Conservation (phyloP, 2,888 invertebrate species). For the Leptura quadrifasciata region DNA sequence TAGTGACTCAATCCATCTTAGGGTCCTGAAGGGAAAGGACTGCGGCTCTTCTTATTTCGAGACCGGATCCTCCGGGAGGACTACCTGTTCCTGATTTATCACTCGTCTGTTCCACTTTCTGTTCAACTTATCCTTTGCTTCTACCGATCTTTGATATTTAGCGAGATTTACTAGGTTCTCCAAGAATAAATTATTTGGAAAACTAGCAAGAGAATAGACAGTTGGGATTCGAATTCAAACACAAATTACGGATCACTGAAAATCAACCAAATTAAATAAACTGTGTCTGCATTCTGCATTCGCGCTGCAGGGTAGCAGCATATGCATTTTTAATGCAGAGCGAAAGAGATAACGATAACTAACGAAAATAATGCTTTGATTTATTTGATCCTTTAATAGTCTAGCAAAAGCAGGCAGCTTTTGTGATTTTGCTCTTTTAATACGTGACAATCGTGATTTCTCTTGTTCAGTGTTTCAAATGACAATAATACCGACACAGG, state of each 20-base stretch:
- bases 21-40: slow-evolving; percentile 68
- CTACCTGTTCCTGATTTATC: slow-evolving; percentile 74
- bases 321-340: background rate
- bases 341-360: background rate
- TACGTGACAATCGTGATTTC: no score
- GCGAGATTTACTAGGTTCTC: slow-evolving; percentile 71
- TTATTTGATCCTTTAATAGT: background rate
- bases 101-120: slow-evolving; percentile 73
- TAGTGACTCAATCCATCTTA: slow-evolving; percentile 71
- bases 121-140: slow-evolving; percentile 71
- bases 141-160: slow-evolving; percentile 73
- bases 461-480: no score
- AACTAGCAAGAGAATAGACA: slow-evolving; percentile 56
- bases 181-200: slow-evolving; percentile 70
- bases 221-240: slow-evolving; percentile 54
- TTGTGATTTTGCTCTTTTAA: no score
- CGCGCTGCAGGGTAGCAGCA: background rate
- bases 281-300: slow-evolving; percentile 8
- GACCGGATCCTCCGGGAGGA: slow-evolving; percentile 71
- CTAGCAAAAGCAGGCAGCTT: no score
- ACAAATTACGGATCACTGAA: slow-evolving; percentile 52
- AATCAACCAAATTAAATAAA: slow-evolving; percentile 47
- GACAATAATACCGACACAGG: no score
- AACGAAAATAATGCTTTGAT: background rate
- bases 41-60: slow-evolving; percentile 70